Evolutionary conservation across 2,797 vertebrate genomes (phyloP), one percentile per base, ranked within the genome.

Genomic region (Perodicticus potto): DNA sequence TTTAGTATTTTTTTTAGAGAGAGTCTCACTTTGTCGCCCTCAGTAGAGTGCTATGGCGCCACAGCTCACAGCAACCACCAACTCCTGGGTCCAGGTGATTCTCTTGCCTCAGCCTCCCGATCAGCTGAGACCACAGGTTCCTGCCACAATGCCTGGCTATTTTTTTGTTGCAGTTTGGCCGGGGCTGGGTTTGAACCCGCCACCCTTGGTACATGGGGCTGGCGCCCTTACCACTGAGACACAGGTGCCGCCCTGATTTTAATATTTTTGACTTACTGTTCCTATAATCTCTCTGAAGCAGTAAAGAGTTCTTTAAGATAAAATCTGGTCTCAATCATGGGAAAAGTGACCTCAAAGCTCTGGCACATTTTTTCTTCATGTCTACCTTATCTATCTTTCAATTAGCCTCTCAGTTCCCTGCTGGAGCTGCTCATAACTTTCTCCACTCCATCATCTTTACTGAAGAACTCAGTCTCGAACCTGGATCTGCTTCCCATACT

Each of bases 181-280:
- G 49, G 45, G 45, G 45, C 45, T 13, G 45, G 45, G 45, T 49
- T 49, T 49, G 45, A 49, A 49, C 45, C 45, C 45, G 12, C 45
- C 45, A 49, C 45, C 45, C 11, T 11, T 12, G 2, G 45, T 11
- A 13, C 13, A 49, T 49, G 45, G 45, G 45, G 45, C 12, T 2
- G 45, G 45, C 49, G 3, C 49, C 49, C 49, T 49, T 14, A 13
- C 49, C 49, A 14, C 2, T 49, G 49, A 49, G 49, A 13, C 49
- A 49, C 13, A 49, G 49, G 49, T 13, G 13, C 49, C 2, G 49
- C 49, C 13, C 49, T 88, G 77, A 90, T 78, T 81, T 78, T 93
- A 87, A 59, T 86, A 91, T 93, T 93, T 96, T 89, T 80, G 70
- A 90, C 80, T 94, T 95, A 59, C 63, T 78, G n/a, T 94, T 94